A percentile compares a stretch with the other conserved stretches of the same genome.
These are phyloP conservation scores for Papilio glaucus DNA, from an alignment of 1,140 invertebrate genomes.

Conservation along the genomic window DNA sequence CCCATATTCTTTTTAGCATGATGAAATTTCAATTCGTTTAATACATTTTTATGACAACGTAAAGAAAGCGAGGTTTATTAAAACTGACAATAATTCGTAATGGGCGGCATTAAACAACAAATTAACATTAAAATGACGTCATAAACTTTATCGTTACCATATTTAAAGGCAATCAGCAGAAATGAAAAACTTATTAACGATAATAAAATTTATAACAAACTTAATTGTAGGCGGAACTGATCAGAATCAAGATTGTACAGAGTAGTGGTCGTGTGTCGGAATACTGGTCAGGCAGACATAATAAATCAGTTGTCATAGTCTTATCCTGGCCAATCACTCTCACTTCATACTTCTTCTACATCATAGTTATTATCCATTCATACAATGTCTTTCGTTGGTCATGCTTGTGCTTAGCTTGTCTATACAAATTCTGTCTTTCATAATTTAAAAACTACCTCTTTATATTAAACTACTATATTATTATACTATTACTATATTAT, in stretches of 20 bases:
- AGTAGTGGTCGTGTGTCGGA: too few relatives aligned
- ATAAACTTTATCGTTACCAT: constrained; percentile 1
- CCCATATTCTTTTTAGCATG: neutral
- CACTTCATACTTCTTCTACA: too few relatives aligned
- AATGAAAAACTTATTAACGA: constrained; percentile 3
- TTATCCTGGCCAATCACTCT: too few relatives aligned
- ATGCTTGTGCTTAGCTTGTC: too few relatives aligned
- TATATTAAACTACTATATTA: too few relatives aligned
- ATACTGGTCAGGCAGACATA: neutral
- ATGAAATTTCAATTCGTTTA: constrained; percentile 16
- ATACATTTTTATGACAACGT: constrained; percentile 29
- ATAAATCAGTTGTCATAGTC: neutral
- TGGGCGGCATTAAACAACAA: constrained; percentile 1
- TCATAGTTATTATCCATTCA: too few relatives aligned
- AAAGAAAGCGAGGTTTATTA: constrained; percentile 23
- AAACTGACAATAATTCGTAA: constrained; percentile 30
- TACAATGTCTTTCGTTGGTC: too few relatives aligned
- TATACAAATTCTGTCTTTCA: too few relatives aligned
- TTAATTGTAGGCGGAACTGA: neutral
- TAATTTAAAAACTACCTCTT: too few relatives aligned
- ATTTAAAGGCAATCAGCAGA: neutral
- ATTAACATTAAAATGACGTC: constrained; percentile 7
- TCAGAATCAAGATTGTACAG: neutral
- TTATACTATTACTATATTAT: too few relatives aligned
- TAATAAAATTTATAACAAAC: neutral